Percentiles rank a stretch among this genome's conserved stretches.
phyloP scores from a whole-genome alignment of 2,888 invertebrate species.

The Bursaphelenchus okinawaensis region DNA sequence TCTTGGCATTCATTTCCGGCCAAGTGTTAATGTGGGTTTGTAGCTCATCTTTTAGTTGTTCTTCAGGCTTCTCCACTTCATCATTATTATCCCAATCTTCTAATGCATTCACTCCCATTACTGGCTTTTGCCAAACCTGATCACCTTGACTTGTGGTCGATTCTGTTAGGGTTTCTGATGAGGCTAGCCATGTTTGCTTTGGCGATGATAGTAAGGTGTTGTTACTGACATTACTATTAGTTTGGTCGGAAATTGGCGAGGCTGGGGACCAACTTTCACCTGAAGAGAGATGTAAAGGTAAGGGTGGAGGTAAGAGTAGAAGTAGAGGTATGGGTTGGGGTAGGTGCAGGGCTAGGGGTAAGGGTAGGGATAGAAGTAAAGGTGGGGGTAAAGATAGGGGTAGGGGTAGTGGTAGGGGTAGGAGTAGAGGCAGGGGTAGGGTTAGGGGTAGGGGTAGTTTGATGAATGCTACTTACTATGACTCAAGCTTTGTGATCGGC shows the following conservation, averaged over 20 bases:
- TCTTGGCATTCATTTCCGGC: constrained; percentile 3
- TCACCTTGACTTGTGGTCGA: background rate
- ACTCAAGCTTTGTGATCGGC: background rate
- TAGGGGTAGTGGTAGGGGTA: too few relatives aligned
- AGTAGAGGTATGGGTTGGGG: too few relatives aligned
- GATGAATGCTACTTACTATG: background rate
- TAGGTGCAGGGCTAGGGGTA: too few relatives aligned
- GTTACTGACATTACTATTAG: background rate
- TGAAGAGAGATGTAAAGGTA: background rate
- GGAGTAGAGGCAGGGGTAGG: too few relatives aligned
- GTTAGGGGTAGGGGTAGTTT: too few relatives aligned
- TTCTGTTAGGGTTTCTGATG: background rate
- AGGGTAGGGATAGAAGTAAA: too few relatives aligned
- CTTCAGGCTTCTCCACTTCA: background rate
- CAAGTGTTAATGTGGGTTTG: constrained; percentile 4
- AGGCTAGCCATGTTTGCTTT: background rate
- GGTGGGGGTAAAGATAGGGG: too few relatives aligned
- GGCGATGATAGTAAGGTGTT: background rate
- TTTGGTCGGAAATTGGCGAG: background rate
- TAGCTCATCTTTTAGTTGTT: background rate
- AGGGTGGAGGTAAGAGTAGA: too few relatives aligned
- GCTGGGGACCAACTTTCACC: background rate
- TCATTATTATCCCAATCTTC: constrained; percentile 1
- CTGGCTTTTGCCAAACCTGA: constrained; percentile 1
- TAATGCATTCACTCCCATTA: constrained; percentile 5